Evolutionary conservation across 2,797 vertebrate genomes (phyloP).

Genomic region (Gouania willdenowi): DNA sequence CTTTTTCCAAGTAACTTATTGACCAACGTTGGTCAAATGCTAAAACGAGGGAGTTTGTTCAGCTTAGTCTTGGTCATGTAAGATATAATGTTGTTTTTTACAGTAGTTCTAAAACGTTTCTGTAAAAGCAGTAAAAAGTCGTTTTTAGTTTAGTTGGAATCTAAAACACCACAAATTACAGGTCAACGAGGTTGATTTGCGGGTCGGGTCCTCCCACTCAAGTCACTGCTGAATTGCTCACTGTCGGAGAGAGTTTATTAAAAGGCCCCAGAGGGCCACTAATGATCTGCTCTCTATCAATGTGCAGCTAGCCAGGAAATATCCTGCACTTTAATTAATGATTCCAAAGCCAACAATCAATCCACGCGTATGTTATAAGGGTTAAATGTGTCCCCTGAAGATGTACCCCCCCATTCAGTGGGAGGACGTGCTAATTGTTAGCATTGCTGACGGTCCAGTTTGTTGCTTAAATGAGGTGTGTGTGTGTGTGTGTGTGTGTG

Average conservation of each 20-base stretch:
- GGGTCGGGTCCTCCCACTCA: constrained; percentile 50
- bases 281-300: constrained; percentile 74
- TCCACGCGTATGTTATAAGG: constrained; percentile 64
- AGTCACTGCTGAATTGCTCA: constrained; percentile 56
- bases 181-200: constrained; percentile 73
- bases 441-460: constrained; percentile 67
- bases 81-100: no score
- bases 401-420: constrained; percentile 63
- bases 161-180: constrained; percentile 61
- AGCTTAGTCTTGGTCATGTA: no score
- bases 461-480: constrained; percentile 47
- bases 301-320: constrained; percentile 67
- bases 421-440: constrained; percentile 63
- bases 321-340: constrained; percentile 70
- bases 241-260: constrained; percentile 70
- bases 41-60: no score
- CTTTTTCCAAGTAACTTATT: no score
- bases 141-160: constrained; percentile 55
- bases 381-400: constrained; percentile 66
- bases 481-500: no score
- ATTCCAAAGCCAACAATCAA: constrained; percentile 70
- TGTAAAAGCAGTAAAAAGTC: constrained; percentile 33
- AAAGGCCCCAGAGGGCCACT: constrained; percentile 68
- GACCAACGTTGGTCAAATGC: no score
- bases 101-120: constrained; percentile 4